These are phyloP conservation scores for Enteromius anoplus DNA, from an alignment of 2,797 vertebrate genomes.

Conservation along the genomic window DNA sequence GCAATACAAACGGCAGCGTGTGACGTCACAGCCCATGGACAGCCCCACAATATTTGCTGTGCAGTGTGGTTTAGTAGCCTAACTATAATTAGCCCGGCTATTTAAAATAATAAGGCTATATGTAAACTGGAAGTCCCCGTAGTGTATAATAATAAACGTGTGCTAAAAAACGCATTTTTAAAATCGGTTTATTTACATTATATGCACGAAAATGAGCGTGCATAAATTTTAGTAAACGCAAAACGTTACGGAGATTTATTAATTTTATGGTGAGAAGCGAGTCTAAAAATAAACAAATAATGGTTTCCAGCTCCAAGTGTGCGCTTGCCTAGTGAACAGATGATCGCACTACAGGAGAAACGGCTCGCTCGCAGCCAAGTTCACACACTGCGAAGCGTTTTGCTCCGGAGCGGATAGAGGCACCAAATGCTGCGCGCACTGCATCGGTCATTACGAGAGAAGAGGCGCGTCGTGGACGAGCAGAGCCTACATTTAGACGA, in stretches of 20 bases:
- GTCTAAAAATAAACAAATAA: neutral
- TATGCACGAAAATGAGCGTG: neutral
- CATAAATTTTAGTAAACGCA: neutral
- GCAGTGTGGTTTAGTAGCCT: neutral
- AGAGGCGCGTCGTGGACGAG: neutral
- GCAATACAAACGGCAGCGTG: neutral
- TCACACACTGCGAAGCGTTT: constrained; percentile 30
- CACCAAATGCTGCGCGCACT: constrained; percentile 22
- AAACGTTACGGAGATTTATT: neutral
- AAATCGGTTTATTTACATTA: neutral
- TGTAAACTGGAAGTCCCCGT: neutral
- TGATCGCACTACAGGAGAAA: constrained; percentile 31
- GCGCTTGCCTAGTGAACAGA: constrained; percentile 35
- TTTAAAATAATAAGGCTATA: neutral
- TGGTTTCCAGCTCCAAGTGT: constrained; percentile 1
- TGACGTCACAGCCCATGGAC: neutral
- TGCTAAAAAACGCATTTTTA: neutral
- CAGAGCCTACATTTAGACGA: neutral
- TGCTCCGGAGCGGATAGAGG: constrained; percentile 21
- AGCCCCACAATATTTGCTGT: neutral
- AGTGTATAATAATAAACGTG: neutral
- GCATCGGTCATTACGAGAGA: constrained; percentile 3
- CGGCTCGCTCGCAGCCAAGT: constrained; percentile 9
- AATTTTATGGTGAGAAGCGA: neutral
- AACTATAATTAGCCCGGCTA: neutral